A percentile compares a stretch with the other conserved stretches of the same genome.
phyloP scores from a whole-genome alignment of 2,797 vertebrate species.

The Champsocephalus esox region DNA sequence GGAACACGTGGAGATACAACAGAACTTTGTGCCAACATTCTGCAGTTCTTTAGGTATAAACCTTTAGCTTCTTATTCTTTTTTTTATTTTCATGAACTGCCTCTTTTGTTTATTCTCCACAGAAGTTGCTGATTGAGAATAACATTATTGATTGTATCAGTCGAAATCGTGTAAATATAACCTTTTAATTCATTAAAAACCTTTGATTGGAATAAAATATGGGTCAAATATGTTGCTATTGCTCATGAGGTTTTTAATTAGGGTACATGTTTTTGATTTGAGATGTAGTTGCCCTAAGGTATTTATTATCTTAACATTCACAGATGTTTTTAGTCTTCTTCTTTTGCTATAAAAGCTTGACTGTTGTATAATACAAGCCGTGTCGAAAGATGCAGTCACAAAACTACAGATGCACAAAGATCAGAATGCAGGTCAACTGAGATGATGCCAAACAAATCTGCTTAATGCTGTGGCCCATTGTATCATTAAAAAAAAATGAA shows the following conservation, averaged over 20 bases:
- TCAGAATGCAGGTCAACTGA: too few species aligned
- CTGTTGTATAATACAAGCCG: too few species aligned
- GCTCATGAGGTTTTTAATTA: background rate
- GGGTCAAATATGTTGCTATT: background rate
- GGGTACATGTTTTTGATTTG: background rate
- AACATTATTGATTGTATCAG: conserved; percentile 30
- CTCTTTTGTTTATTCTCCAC: background rate
- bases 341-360: too few species aligned
- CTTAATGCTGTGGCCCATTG: background rate
- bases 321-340: background rate
- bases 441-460: background rate
- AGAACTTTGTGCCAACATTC: background rate
- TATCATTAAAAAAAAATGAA: background rate
- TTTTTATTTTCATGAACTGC: background rate
- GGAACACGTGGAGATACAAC: background rate
- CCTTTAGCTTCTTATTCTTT: background rate
- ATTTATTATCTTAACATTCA: background rate
- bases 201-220: too few species aligned
- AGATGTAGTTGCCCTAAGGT: background rate
- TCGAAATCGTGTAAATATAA: conserved; percentile 14
- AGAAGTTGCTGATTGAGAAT: background rate
- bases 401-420: too few species aligned
- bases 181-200: conserved; percentile 5
- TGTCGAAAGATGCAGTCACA: too few species aligned
- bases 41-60: background rate